A percentile compares a stretch with the other conserved stretches of the same genome.
Conservation (phyloP, 2,888 invertebrate genomes). For the Drosophila barbarae region DNA sequence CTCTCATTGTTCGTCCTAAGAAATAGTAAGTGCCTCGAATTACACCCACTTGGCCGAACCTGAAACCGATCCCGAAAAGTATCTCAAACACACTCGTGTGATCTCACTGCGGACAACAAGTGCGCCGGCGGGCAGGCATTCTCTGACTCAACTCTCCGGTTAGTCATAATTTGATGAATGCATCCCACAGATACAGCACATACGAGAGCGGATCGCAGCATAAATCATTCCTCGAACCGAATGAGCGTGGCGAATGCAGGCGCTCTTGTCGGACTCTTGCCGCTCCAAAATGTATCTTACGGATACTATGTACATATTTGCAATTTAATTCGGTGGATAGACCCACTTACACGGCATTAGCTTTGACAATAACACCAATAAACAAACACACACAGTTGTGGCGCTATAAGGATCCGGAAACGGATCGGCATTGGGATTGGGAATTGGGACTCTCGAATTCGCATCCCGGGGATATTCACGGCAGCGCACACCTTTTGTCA, state of each 20-base stretch:
- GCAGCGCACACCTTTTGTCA: slow-evolving; percentile 36
- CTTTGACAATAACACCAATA: slow-evolving; percentile 36
- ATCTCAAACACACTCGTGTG: slow-evolving; percentile 7
- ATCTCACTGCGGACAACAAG: slow-evolving; percentile 24
- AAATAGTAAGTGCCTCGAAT: not conserved
- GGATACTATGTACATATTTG: slow-evolving; percentile 8
- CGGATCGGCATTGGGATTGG: not conserved
- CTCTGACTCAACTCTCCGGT: slow-evolving; percentile 8
- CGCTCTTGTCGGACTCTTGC: not conserved
- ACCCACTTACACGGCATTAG: slow-evolving; percentile 55
- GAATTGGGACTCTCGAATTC: slow-evolving; percentile 6
- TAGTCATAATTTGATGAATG: slow-evolving; percentile 31
- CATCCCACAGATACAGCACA: slow-evolving; percentile 19
- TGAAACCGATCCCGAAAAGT: slow-evolving; percentile 4
- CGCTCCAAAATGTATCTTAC: slow-evolving; percentile 1
- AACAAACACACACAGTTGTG: slow-evolving; percentile 38
- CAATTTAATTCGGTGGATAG: slow-evolving; percentile 10
- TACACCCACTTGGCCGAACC: slow-evolving; percentile 18
- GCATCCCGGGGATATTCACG: slow-evolving; percentile 18
- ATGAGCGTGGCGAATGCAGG: slow-evolving; percentile 6
- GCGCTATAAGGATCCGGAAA: slow-evolving; percentile 14
- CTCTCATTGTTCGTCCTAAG: not conserved
- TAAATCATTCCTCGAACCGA: slow-evolving; percentile 16
- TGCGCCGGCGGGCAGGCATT: slow-evolving; percentile 21
- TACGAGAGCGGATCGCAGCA: slow-evolving; percentile 3